Evolutionary conservation across 2,113 vertebrate species (phyloP).

Genomic region (Sciurus niger): DNA sequence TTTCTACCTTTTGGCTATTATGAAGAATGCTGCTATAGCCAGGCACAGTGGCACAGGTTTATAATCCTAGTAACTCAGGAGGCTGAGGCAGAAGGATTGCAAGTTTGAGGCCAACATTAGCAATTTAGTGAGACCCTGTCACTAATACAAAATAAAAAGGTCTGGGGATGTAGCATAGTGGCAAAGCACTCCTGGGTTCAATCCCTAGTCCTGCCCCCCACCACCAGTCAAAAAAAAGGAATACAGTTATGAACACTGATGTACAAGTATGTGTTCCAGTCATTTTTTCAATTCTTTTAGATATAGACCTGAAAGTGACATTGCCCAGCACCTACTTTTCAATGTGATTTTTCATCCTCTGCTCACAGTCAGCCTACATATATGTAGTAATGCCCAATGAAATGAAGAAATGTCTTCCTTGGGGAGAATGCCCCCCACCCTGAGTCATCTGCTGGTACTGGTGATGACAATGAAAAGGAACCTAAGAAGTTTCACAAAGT

Average conservation of each 20-base stretch:
- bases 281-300: conserved; percentile 31
- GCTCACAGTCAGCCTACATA: not conserved
- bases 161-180: too few species aligned
- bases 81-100: too few species aligned
- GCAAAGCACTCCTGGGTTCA: not conserved
- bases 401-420: conserved; percentile 34
- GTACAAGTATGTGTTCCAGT: not conserved
- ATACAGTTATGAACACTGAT: not conserved
- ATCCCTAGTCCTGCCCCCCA: too few species aligned
- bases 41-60: too few species aligned
- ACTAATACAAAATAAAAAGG: not conserved
- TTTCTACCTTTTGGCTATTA: conserved; percentile 16
- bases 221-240: too few species aligned
- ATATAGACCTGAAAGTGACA: not conserved
- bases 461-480: conserved; percentile 51
- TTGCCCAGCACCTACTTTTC: conserved; percentile 47
- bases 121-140: too few species aligned
- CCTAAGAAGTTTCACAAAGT: conserved; percentile 14
- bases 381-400: conserved; percentile 20
- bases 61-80: too few species aligned
- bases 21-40: conserved; percentile 18
- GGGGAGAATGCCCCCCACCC: not conserved
- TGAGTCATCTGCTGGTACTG: conserved; percentile 11
- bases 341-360: conserved; percentile 1
- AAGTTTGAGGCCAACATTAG: too few species aligned